Evolutionary conservation across 2,113 vertebrate genomes (phyloP).

Genomic region (Cephalopterus ornatus): DNA sequence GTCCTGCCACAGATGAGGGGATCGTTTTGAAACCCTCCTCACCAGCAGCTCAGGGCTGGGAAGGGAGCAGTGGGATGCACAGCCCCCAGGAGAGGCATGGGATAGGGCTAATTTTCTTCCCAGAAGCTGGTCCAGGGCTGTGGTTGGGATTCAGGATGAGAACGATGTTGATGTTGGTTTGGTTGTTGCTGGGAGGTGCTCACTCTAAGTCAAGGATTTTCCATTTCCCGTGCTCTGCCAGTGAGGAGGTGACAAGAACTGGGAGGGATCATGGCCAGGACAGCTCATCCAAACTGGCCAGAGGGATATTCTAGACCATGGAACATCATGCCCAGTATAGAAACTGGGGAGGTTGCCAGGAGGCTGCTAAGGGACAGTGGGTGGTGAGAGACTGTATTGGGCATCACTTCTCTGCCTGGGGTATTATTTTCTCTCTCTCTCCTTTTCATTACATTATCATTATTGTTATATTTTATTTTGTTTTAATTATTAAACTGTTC

Average conservation of each 20-base stretch:
- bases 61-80: not conserved
- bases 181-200: not conserved
- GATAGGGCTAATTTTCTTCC: not conserved
- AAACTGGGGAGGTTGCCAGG: not conserved
- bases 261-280: not conserved
- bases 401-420: not conserved
- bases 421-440: not conserved
- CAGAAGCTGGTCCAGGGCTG: not conserved
- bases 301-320: not conserved
- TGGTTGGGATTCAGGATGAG: not conserved
- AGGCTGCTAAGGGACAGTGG: not conserved
- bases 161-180: not conserved
- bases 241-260: not conserved
- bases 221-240: not conserved
- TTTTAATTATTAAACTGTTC: not conserved
- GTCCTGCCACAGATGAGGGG: not conserved
- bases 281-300: not conserved
- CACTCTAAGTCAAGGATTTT: not conserved
- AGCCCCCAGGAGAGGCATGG: fast-evolving
- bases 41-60: not conserved
- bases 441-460: not conserved
- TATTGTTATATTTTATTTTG: not conserved
- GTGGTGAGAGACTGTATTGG: not conserved
- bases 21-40: fast-evolving
- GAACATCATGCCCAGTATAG: not conserved